These are phyloP conservation scores for Nycticorax nycticorax DNA, from an alignment of 2,113 vertebrate genomes.

Conservation along the genomic window DNA sequence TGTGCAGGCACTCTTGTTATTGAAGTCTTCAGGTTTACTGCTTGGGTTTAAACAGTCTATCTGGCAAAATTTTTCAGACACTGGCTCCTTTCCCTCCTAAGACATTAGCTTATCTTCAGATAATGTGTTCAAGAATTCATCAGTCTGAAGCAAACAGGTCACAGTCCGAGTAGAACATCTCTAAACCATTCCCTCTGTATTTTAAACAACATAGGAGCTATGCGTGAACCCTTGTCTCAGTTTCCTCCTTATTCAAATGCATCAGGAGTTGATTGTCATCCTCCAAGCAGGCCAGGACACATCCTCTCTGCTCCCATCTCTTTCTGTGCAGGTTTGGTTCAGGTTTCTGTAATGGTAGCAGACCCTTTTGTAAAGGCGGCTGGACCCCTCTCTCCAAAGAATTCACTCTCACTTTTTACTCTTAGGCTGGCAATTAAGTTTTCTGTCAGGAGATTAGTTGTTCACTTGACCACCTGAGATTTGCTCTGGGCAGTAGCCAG, in stretches of 20 bases:
- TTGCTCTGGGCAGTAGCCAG: not conserved
- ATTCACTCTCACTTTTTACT: not conserved
- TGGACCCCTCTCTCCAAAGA: not conserved
- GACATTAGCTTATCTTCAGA: not conserved
- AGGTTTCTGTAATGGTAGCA: not conserved
- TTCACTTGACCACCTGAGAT: not conserved
- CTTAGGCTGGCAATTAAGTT: not conserved
- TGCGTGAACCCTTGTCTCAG: not conserved
- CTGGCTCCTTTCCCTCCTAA: not conserved
- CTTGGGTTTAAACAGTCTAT: not conserved
- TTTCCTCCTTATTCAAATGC: not conserved
- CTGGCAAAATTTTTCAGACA: not conserved
- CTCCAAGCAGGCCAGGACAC: not conserved
- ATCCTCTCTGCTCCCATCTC: not conserved
- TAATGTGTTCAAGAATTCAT: fast-evolving
- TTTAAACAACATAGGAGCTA: not conserved
- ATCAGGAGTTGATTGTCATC: not conserved
- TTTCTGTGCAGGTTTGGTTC: not conserved
- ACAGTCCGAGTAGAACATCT: not conserved
- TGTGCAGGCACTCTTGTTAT: not conserved
- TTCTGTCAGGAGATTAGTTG: not conserved
- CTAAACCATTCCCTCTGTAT: not conserved
- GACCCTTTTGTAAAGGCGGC: not conserved
- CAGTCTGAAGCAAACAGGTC: not conserved
- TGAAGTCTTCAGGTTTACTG: not conserved